Percentiles rank a stretch among this genome's conserved stretches.
Evolutionary conservation across 1,140 invertebrate species (phyloP).

Genomic region (Plodia interpunctella): DNA sequence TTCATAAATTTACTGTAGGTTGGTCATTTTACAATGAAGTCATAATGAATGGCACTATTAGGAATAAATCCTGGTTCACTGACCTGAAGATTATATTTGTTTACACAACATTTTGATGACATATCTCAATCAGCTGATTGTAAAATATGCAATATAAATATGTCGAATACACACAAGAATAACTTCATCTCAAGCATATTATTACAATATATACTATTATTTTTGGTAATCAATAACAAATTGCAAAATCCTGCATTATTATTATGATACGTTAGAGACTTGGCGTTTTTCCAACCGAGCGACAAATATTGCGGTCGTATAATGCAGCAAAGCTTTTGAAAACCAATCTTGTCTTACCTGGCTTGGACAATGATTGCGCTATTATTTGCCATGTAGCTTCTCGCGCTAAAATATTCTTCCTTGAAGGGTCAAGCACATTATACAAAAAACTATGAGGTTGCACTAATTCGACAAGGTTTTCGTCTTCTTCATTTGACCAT

Average conservation of each 20-base stretch:
- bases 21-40: too few relatives aligned
- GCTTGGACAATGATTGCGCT: conserved; percentile 50
- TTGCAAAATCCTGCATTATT: too few relatives aligned
- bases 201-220: too few relatives aligned
- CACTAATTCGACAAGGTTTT: conserved; percentile 59
- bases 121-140: background rate
- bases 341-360: conserved; percentile 47
- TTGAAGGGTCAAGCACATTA: conserved; percentile 53
- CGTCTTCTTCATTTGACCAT: conserved; percentile 60
- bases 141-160: background rate
- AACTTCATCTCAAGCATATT: too few relatives aligned
- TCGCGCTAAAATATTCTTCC: conserved; percentile 60
- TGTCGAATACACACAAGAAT: conserved; percentile 6
- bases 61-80: background rate
- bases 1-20: too few relatives aligned
- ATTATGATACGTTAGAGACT: background rate
- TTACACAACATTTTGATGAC: background rate
- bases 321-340: conserved; percentile 38
- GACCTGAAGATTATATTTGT: background rate
- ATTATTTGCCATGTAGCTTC: conserved; percentile 66
- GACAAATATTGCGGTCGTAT: conserved; percentile 26
- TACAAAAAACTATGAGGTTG: conserved; percentile 58
- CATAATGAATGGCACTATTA: too few relatives aligned
- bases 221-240: too few relatives aligned
- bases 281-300: background rate